Conservation (phyloP, 1,140 invertebrate genomes). For the Rhyzopertha dominica region DNA sequence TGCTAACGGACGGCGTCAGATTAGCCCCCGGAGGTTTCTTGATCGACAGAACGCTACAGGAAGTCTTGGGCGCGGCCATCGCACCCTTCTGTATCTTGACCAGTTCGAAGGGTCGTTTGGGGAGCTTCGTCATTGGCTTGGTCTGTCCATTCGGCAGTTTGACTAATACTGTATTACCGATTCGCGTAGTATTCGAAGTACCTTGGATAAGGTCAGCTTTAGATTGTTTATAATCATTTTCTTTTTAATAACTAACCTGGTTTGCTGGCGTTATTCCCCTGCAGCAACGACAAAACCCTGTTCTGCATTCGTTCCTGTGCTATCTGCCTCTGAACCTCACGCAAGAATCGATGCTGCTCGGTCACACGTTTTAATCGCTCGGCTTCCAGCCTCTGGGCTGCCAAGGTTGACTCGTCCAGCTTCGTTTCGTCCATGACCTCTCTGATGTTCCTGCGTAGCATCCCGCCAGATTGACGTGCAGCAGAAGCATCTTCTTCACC, state of each 20-base stretch:
- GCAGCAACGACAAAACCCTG: constrained; percentile 64
- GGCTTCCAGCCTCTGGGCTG: constrained; percentile 87
- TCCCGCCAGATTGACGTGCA: constrained; percentile 56
- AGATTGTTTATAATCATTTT: background rate
- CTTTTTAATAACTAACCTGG: constrained; percentile 25
- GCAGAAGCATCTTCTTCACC: constrained; percentile 32
- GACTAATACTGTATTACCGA: constrained; percentile 55
- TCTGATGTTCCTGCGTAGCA: constrained; percentile 76
- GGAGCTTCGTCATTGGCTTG: constrained; percentile 45
- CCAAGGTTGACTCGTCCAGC: constrained; percentile 85
- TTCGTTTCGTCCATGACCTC: constrained; percentile 91
- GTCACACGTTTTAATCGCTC: constrained; percentile 80
- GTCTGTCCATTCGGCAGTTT: constrained; percentile 58
- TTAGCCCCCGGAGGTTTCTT: constrained; percentile 36
- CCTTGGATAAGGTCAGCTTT: constrained; percentile 12
- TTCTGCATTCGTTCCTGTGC: constrained; percentile 61
- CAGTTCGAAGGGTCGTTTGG: constrained; percentile 44
- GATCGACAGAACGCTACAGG: constrained; percentile 20
- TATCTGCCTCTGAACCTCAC: constrained; percentile 70
- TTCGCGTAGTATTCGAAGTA: constrained; percentile 36
- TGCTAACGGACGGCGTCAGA: constrained; percentile 51
- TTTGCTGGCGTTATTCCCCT: constrained; percentile 55
- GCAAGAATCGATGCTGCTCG: constrained; percentile 73
- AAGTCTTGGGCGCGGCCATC: background rate
- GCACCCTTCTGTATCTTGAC: constrained; percentile 39